phyloP scores from a whole-genome alignment of 2,888 invertebrate species.

The Hymenopus coronatus region DNA sequence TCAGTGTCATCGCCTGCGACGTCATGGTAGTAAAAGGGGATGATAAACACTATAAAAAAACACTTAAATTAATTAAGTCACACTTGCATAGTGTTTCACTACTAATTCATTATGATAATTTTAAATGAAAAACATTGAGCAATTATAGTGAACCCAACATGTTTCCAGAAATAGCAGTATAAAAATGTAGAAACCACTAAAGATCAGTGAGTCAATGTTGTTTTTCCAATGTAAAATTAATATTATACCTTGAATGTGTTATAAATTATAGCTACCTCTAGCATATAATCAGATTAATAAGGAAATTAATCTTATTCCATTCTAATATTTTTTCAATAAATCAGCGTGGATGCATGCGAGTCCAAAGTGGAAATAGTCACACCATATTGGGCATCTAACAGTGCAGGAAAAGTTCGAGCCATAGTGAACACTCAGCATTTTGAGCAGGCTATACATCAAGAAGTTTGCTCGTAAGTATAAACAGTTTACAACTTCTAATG shows the following conservation, averaged over 20 bases:
- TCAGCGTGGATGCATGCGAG: conserved; percentile 82
- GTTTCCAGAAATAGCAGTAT: no score
- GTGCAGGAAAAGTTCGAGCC: conserved; percentile 85
- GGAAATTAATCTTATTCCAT: conserved; percentile 6
- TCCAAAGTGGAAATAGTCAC: conserved; percentile 90
- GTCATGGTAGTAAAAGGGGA: no score
- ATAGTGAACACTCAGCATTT: conserved; percentile 94
- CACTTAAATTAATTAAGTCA: no score
- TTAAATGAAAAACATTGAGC: no score
- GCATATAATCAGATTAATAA: no score
- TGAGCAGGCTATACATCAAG: conserved; percentile 92
- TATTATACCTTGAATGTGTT: neutral
- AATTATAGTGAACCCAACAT: no score
- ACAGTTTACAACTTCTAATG: neutral
- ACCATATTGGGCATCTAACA: conserved; percentile 92
- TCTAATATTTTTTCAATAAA: conserved; percentile 37
- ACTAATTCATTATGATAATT: no score
- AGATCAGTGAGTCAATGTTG: no score
- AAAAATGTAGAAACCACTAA: neutral
- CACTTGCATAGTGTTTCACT: no score
- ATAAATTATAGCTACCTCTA: neutral
- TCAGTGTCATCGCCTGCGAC: no score
- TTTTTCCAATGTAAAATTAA: no score
- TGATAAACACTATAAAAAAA: no score
- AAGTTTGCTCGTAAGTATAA: conserved; percentile 81